phyloP scores from a whole-genome alignment of 2,797 vertebrate genomes.

The Trachurus trachurus region DNA sequence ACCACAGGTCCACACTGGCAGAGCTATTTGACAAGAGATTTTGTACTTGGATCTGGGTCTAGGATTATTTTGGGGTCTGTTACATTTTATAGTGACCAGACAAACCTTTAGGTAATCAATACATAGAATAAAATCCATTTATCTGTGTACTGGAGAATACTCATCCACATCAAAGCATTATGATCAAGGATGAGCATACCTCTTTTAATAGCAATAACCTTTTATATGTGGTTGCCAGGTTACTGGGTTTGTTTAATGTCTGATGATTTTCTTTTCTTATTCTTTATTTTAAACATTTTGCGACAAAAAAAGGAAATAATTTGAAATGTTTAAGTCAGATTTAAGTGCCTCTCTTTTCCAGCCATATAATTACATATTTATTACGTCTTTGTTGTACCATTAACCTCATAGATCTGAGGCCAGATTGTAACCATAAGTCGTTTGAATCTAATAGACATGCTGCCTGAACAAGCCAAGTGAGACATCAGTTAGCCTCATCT shows the following conservation, averaged over 20 bases:
- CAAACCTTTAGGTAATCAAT: slow-evolving; percentile 3
- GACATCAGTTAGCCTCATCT: slow-evolving; percentile 46
- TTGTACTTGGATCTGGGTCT: background rate
- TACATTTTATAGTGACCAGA: slow-evolving; percentile 15
- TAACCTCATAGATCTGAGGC: slow-evolving; percentile 19
- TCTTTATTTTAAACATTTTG: background rate
- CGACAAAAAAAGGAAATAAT: background rate
- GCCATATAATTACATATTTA: slow-evolving; percentile 2
- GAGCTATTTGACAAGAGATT: slow-evolving; percentile 25
- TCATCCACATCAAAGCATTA: background rate
- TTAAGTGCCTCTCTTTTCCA: slow-evolving; percentile 18
- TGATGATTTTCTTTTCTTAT: background rate
- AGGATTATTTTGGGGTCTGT: slow-evolving; percentile 12
- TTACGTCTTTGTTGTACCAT: slow-evolving; percentile 33
- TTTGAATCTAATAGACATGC: slow-evolving; percentile 40
- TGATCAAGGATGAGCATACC: background rate
- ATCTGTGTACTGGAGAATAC: background rate
- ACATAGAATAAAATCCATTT: background rate
- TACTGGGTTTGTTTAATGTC: background rate
- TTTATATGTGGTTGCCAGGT: background rate
- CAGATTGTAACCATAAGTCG: slow-evolving; percentile 40
- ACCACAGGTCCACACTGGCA: slow-evolving; percentile 19
- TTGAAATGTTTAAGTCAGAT: background rate
- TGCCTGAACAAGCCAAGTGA: slow-evolving; percentile 50
- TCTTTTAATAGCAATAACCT: background rate